These are phyloP conservation scores for Arizona elegans DNA, from an alignment of 2,113 vertebrate genomes.

Conservation along the genomic window DNA sequence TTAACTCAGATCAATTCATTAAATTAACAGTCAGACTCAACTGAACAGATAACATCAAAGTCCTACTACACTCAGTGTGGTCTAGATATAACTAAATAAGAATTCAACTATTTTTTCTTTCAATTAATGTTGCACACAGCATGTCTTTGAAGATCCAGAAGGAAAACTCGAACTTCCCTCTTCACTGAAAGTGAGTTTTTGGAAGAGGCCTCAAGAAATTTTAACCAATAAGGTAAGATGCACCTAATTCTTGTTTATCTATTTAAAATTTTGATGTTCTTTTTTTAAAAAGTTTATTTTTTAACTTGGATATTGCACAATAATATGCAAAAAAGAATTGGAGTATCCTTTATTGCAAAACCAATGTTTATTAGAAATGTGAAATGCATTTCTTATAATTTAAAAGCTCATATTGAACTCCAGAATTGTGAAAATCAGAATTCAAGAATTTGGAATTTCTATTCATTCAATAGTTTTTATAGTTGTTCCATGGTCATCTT, in stretches of 20 bases:
- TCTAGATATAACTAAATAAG: not conserved
- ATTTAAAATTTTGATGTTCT: not conserved
- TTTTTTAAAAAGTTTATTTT: not conserved
- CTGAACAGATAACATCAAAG: not conserved
- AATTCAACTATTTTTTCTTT: not conserved
- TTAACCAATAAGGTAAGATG: conserved; percentile 74
- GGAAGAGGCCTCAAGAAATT: conserved; percentile 87
- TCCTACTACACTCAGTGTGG: not conserved
- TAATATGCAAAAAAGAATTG: not conserved
- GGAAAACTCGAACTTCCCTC: conserved; percentile 82
- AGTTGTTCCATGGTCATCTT: not conserved
- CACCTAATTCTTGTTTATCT: conserved; percentile 1
- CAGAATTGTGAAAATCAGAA: not conserved
- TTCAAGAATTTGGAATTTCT: not conserved
- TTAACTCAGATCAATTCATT: not conserved
- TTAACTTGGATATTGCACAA: not conserved
- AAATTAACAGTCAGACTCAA: not conserved
- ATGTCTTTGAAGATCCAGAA: conserved; percentile 87
- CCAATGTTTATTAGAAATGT: not conserved
- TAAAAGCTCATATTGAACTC: not conserved
- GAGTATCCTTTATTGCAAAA: not conserved
- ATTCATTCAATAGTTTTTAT: not conserved
- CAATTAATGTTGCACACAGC: conserved; percentile 60
- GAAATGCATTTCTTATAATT: not conserved
- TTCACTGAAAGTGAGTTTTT: conserved; percentile 80